A percentile compares a stretch with the other conserved stretches of the same genome.
These are phyloP conservation scores for Antigone vipio DNA, from an alignment of 2,113 vertebrate genomes.

Conservation along the genomic window DNA sequence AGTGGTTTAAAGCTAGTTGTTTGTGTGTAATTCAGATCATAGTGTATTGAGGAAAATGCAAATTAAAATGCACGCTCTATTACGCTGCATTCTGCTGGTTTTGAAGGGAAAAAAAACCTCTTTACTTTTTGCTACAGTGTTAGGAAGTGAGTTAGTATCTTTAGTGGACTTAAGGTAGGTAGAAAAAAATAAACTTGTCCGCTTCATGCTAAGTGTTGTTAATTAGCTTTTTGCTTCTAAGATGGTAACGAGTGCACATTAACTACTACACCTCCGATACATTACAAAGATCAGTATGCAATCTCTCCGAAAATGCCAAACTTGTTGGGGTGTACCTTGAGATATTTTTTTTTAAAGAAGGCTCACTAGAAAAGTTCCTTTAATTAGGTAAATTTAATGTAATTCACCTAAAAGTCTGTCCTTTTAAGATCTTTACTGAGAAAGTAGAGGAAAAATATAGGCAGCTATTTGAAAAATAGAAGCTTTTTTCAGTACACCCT, in stretches of 20 bases:
- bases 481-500: not conserved
- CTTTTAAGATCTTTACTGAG: not conserved
- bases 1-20: not conserved
- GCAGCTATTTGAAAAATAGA: not conserved
- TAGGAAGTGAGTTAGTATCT: not conserved
- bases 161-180: not conserved
- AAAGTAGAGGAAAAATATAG: not conserved
- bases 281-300: not conserved
- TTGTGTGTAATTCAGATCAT: not conserved
- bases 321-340: not conserved
- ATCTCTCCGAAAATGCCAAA: conserved; percentile 2
- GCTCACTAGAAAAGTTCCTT: not conserved
- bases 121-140: not conserved
- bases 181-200: not conserved
- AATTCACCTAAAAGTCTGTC: not conserved
- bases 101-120: not conserved
- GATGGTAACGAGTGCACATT: not conserved
- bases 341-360: not conserved
- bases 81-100: not conserved
- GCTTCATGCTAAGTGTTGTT: not conserved
- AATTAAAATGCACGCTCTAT: not conserved
- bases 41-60: not conserved
- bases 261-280: not conserved
- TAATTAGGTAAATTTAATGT: not conserved
- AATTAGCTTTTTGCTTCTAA: conserved; percentile 50